Evolutionary conservation across 2,888 invertebrate genomes (phyloP), one percentile per base, ranked within the genome.

Genomic region (Oeneis ivallda): DNA sequence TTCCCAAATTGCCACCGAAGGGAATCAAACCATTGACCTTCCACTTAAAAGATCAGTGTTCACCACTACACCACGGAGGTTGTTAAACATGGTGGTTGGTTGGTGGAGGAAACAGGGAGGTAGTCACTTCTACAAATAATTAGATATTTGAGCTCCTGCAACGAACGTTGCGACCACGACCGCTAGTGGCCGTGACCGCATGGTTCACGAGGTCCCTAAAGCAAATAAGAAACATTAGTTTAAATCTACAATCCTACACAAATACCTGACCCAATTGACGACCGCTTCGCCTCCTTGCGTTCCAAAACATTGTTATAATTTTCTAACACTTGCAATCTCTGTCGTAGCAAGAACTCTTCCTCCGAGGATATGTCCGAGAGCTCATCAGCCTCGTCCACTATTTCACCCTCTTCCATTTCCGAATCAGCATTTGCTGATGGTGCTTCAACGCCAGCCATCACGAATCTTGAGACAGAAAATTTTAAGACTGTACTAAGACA

Each of bases 391-490:
- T 87, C 87, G 62, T 88, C 92, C 10, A 91, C 84, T 66, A 92
- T 92, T 80, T 92, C 92, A 6, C 92, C 92, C 78, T 92, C 92
- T 71, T 92, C 92, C 82, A 88, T 88, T 72, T 92, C 92, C 0
- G 87, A 89, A 67, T 90, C 90, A 70, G 67, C 81, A 62, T 82
- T 78, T 11, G 62, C 69, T 71, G 80, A 75, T 65, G 76, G 71
- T 68, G 83, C 76, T 70, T 81, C 82, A 71, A 82, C 71, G 73
- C 84, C 84, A 69, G 86, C 80, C 86, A 89, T 88, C 69, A 58
- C 62, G 50, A 45, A 62, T 53, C 64, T 67, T 62, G 39, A n/a
- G 32, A 61, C 9, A 17, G 17, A 34, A 47, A 59, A 37, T 43
- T 15, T 13, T 34, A n/a, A n/a, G n/a, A n/a, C n/a, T n/a, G n/a